phyloP scores from a whole-genome alignment of 2,113 vertebrate species.

The Candoia aspera region DNA sequence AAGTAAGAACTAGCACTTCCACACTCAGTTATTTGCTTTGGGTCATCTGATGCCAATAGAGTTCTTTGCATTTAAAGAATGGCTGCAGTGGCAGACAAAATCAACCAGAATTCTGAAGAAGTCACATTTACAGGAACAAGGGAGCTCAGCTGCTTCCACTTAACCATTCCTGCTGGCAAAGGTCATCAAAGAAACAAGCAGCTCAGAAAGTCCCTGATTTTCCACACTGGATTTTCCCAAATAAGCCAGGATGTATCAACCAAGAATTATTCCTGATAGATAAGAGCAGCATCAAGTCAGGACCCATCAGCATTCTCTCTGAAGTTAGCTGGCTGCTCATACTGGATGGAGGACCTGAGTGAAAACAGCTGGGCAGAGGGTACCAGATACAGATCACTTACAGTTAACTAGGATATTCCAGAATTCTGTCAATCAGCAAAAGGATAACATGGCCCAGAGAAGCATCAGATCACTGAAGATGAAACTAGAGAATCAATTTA shows the following conservation, averaged over 20 bases:
- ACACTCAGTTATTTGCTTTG: background rate
- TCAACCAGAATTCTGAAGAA: background rate
- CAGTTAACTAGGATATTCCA: background rate
- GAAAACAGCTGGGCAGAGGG: background rate
- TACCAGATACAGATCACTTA: background rate
- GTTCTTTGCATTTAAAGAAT: background rate
- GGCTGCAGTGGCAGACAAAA: background rate
- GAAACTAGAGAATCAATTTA: too few relatives aligned
- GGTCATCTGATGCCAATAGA: background rate
- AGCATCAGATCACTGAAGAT: too few relatives aligned
- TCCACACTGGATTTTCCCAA: background rate
- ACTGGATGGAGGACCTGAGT: background rate
- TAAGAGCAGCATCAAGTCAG: background rate
- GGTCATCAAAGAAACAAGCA: background rate
- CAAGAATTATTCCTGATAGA: background rate
- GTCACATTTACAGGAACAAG: background rate
- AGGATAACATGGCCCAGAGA: too few relatives aligned
- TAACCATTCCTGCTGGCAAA: background rate
- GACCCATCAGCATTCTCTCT: background rate
- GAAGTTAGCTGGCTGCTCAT: background rate
- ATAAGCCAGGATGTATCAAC: background rate
- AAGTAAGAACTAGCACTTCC: background rate
- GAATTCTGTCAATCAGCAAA: background rate
- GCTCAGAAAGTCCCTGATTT: background rate
- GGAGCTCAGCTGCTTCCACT: background rate